phyloP scores from a whole-genome alignment of 2,797 vertebrate species.

The Rhinella marina region DNA sequence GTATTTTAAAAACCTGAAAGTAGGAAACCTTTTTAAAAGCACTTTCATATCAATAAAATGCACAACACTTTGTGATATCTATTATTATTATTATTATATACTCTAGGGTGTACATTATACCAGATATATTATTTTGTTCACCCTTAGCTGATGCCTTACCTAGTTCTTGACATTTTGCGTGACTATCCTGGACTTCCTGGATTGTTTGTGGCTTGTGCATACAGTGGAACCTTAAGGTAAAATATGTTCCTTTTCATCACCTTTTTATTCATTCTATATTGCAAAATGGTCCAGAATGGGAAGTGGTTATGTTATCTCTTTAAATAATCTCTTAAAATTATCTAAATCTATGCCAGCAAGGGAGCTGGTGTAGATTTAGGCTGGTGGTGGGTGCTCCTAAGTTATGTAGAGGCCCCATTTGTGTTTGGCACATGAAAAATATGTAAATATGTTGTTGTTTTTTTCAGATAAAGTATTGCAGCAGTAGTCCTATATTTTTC shows the following conservation, averaged over 20 bases:
- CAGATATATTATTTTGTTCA: conserved; percentile 16
- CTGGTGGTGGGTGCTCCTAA: too few relatives aligned
- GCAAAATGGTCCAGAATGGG: not conserved
- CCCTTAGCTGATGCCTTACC: conserved; percentile 91
- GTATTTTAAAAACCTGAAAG: too few relatives aligned
- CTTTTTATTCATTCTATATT: not conserved
- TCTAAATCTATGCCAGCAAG: too few relatives aligned
- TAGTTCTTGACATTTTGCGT: conserved; percentile 88
- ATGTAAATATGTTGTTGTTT: too few relatives aligned
- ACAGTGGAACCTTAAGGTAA: conserved; percentile 81
- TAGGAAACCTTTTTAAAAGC: not conserved
- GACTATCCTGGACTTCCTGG: conserved; percentile 90
- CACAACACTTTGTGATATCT: not conserved
- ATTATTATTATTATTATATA: not conserved
- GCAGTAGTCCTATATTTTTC: too few relatives aligned
- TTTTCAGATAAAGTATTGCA: too few relatives aligned
- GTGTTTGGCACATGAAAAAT: too few relatives aligned
- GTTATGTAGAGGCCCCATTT: too few relatives aligned
- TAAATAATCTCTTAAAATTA: too few relatives aligned
- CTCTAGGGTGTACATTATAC: not conserved
- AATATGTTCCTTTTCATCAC: not conserved
- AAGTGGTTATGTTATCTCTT: not conserved
- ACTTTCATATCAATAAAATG: not conserved
- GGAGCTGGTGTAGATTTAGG: too few relatives aligned
- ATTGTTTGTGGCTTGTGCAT: conserved; percentile 65